Base-by-base conservation (phyloP, 1,140 invertebrate species). In the Semibalanus balanoides region DNA sequence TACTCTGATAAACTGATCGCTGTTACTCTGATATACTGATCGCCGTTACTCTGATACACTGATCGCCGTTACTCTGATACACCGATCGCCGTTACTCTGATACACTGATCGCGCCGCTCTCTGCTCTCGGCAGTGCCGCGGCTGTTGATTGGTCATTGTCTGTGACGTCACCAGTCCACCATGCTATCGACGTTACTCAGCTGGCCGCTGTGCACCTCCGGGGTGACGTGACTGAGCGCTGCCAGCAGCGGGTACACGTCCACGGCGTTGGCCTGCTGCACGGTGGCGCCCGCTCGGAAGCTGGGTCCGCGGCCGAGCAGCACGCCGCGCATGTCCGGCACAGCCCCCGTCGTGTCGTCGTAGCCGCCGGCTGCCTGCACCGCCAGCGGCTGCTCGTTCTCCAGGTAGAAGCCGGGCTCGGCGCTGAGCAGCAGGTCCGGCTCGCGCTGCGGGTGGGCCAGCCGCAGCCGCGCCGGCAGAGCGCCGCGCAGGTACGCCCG, bases 241-340 rank as follows among this genome's bases (percentile, higher is more conserved):
- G 22, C 51, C 25, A 72, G 70, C 29, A 72, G 22, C 25, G 70
- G 11, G n/a, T 72, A 30, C 70, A 72, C 70, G 70, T 72, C 70
- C 11, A 72, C 28, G n/a, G 70, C 70, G 70, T 28, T 72, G 25
- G n/a, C 29, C 28, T 28, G 70, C 29, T 28, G 70, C 3, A 30
- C 70, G 28, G 29, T 29, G 28, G 25, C 70, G 25, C 70, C 70
- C 3, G n/a, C 29, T 3, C 29, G n/a, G 70, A 72, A 72, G n/a
- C 11, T 17, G 70, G 29, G 28, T 3, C 70, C 70, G 29, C 70
- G 70, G 11, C 28, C 70, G 28, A 72, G 70, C 70, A 72, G 70
- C n/a, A 72, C 70, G 70, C 70, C 70, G 28, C 70, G n/a, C 70
- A 72, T 72, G 29, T 72, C 70, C 29, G 70, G 28, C n/a, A 30